Percentiles rank a stretch among this genome's conserved stretches.
These are phyloP conservation scores for Hippocampus guttulatus DNA, from an alignment of 2,113 vertebrate species.

Conservation along the genomic window DNA sequence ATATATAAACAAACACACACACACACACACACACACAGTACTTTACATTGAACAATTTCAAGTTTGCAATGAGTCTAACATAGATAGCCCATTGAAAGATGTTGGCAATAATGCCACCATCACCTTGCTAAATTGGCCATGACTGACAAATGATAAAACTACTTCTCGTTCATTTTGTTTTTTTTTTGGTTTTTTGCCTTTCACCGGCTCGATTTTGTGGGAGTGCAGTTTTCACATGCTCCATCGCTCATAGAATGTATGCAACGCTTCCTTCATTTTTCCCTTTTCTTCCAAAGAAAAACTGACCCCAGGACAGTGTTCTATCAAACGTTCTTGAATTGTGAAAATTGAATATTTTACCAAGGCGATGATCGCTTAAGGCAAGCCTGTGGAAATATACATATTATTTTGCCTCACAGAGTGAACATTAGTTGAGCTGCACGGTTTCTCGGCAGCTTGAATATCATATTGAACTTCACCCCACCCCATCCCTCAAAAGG, in stretches of 20 bases:
- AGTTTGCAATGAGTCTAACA: background rate
- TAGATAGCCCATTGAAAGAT: background rate
- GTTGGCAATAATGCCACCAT: background rate
- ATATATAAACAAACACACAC: background rate
- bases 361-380: constrained; percentile 21
- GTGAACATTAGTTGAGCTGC: constrained; percentile 20
- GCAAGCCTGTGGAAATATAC: constrained; percentile 5
- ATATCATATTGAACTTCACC: background rate
- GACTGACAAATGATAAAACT: background rate
- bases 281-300: constrained; percentile 12
- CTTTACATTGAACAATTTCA: background rate
- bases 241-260: constrained; percentile 23
- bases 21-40: background rate
- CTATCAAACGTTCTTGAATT: constrained; percentile 32
- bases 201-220: background rate
- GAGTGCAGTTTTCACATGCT: constrained; percentile 1
- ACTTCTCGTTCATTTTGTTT: background rate
- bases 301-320: constrained; percentile 13
- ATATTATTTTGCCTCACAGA: constrained; percentile 20
- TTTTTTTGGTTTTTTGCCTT: background rate
- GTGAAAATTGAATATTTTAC: constrained; percentile 33
- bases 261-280: constrained; percentile 31
- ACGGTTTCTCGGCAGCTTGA: constrained; percentile 27
- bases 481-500: background rate
- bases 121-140: background rate